A percentile compares a stretch with the other conserved stretches of the same genome.
These are phyloP conservation scores for Buphagus erythrorhynchus DNA, from an alignment of 2,797 vertebrate species.

Conservation along the genomic window DNA sequence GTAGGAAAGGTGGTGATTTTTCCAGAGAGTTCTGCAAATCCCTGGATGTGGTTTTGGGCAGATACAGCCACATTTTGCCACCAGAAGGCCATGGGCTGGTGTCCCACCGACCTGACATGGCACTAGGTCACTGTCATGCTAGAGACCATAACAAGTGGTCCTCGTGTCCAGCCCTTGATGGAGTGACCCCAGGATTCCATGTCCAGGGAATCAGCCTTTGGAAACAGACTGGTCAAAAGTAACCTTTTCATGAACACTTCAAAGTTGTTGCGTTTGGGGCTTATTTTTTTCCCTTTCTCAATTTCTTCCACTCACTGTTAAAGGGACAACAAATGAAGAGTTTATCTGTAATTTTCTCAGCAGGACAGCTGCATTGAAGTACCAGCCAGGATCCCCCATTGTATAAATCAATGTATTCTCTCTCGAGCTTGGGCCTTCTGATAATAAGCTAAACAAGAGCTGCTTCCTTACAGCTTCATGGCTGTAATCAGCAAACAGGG, in stretches of 20 bases:
- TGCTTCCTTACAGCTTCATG: constrained; percentile 37
- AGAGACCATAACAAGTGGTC: background rate
- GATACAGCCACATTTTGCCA: background rate
- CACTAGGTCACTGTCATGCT: background rate
- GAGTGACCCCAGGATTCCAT: background rate
- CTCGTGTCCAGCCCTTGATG: background rate
- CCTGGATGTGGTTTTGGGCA: background rate
- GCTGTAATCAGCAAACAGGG: constrained; percentile 74
- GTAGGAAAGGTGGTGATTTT: background rate
- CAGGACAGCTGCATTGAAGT: constrained; percentile 58
- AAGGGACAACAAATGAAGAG: constrained; percentile 66
- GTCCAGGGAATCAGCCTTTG: background rate
- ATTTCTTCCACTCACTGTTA: background rate
- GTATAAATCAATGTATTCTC: constrained; percentile 67
- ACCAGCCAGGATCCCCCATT: constrained; percentile 70
- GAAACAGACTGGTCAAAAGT: background rate
- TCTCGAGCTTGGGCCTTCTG: constrained; percentile 67
- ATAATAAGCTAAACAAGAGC: constrained; percentile 76
- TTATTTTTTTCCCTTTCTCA: background rate
- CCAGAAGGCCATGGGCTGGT: background rate
- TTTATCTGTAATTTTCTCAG: constrained; percentile 74
- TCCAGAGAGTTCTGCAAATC: background rate
- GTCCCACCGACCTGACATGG: background rate
- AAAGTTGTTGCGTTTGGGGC: background rate
- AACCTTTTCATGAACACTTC: background rate